Percentiles rank a stretch among this genome's conserved stretches.
Evolutionary conservation across 2,797 vertebrate genomes (phyloP).

Genomic region (Setipinna tenuifilis): DNA sequence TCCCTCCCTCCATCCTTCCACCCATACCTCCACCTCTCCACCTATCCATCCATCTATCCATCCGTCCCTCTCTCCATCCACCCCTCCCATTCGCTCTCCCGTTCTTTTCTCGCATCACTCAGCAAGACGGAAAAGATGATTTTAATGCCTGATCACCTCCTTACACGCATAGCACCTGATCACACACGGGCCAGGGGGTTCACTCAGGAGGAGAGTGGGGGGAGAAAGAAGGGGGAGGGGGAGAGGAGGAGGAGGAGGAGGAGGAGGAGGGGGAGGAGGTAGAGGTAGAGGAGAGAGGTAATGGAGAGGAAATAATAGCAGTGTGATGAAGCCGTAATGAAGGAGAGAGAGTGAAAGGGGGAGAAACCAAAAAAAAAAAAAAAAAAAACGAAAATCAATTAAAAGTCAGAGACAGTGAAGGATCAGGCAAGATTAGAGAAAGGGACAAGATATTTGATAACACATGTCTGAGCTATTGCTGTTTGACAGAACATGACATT

Average conservation of each 20-base stretch:
- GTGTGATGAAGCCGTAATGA: not conserved
- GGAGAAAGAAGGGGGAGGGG: not conserved
- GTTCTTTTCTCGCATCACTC: not conserved
- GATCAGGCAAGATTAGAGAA: not conserved
- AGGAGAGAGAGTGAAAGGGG: not conserved
- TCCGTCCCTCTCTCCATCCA: not conserved
- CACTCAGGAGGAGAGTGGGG: not conserved
- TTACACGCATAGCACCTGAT: slow-evolving; percentile 21
- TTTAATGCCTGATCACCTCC: slow-evolving; percentile 35
- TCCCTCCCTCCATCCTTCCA: not conserved
- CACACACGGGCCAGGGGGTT: not conserved
- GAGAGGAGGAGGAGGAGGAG: not conserved
- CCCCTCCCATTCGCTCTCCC: not conserved
- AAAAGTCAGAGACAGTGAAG: not conserved
- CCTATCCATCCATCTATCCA: no score
- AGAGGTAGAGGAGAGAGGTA: not conserved
- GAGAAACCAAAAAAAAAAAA: not conserved
- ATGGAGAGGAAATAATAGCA: not conserved
- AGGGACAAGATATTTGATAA: not conserved
- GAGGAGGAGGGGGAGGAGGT: not conserved
- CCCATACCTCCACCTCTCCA: not conserved
- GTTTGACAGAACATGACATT: no score
- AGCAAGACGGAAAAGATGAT: slow-evolving; percentile 30
- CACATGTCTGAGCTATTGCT: not conserved
- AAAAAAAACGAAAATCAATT: not conserved